Base-by-base conservation (phyloP, 2,113 vertebrate species). In the Sialia sialis region DNA sequence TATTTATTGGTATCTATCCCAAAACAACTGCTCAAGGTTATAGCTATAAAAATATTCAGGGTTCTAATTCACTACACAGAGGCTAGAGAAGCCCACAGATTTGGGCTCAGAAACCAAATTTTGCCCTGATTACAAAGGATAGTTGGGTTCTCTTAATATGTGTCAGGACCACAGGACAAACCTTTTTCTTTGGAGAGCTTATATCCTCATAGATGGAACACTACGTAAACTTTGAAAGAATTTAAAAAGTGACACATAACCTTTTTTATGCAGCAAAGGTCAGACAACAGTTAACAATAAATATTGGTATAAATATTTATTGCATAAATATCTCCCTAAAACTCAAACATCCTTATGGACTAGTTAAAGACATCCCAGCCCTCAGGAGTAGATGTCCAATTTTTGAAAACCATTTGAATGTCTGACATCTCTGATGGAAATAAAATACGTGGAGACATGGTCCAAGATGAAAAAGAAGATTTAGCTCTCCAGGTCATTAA, bases 1-100 rank as follows among this genome's bases (percentile, higher is more conserved):
- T 98, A 96, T 98, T 98, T 98, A 98, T 98, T 98, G 97, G 97
- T 98, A 97, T 98, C 97, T 97, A 97, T 98, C 96, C 96, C 98
- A 97, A 98, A 98, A 98, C 96, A 97, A 97, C 93, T 96, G 97
- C 96, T 98, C 97, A 98, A 98, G 98, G 97, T 98, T 98, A 98
- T 91, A 97, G 96, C 97, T 96, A 97, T 98, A 97, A 98, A 98
- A 98, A 97, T 62, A 97, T 94, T 92, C 18, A 9, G 74, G 76
- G 75, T 22, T 97, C 90, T 96, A 93, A 95, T 88, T 95, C 92
- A 87, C 59, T 82, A 83, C 16, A 54, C 9, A 48, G 73, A 83
- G 41, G 18, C 41, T n/a, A 68, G 56, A 91, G 54, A 94, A 96
- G 44, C 30, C 72, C 76, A 86, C 2, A 54, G 56, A 91, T 79